phyloP scores from a whole-genome alignment of 2,888 invertebrate species.

The Actias luna region DNA sequence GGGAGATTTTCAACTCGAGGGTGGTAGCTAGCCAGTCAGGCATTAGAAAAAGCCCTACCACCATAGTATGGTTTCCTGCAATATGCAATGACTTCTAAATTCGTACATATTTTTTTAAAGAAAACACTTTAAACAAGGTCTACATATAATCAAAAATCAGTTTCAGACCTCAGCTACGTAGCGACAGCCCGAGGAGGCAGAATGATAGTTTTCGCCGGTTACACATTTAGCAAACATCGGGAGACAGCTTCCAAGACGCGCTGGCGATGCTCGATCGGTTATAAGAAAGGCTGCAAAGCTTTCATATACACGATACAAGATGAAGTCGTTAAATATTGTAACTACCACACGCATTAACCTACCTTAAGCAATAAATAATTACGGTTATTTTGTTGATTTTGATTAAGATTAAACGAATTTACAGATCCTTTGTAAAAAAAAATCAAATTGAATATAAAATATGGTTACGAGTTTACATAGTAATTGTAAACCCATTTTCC shows the following conservation, averaged over 20 bases:
- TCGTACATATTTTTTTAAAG: no score
- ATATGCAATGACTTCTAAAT: no score
- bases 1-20: no score
- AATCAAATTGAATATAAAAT: not conserved
- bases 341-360: conserved; percentile 19
- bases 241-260: conserved; percentile 16
- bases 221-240: not conserved
- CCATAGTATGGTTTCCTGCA: no score
- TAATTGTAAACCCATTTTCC: not conserved
- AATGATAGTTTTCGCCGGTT: not conserved
- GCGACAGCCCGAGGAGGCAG: not conserved
- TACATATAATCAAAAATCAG: no score
- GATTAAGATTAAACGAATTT: not conserved
- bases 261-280: conserved; percentile 42
- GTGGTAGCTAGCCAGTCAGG: no score
- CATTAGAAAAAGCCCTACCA: no score
- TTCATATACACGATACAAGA: conserved; percentile 34
- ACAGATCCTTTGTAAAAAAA: not conserved
- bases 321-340: conserved; percentile 17
- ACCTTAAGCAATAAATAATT: not conserved
- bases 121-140: no score
- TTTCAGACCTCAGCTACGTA: not conserved
- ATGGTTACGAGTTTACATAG: not conserved
- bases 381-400: not conserved
- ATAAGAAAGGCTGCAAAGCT: conserved; percentile 41